Evolutionary conservation across 1,140 invertebrate species (phyloP).

Genomic region (Zaprionus africanus): DNA sequence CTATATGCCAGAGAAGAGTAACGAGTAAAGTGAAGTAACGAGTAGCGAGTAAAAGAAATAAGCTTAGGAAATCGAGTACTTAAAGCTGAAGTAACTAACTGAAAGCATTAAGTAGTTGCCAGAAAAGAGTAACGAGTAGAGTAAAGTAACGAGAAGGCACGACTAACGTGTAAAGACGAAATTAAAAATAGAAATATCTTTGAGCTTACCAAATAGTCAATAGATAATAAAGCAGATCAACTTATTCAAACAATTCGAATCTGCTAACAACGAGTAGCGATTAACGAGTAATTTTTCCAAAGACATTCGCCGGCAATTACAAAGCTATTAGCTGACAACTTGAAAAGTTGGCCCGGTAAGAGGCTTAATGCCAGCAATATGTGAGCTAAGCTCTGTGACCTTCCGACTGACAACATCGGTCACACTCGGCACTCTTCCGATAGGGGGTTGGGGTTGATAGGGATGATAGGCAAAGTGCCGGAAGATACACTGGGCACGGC

Average conservation of each 20-base stretch:
- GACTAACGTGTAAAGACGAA: neutral
- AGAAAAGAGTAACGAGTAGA: neutral
- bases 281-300: constrained; percentile 11
- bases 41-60: neutral
- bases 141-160: neutral
- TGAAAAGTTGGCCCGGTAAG: constrained; percentile 16
- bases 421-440: constrained; percentile 1
- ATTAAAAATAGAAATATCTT: too few relatives aligned
- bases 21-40: neutral
- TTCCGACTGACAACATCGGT: constrained; percentile 41
- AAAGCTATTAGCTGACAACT: constrained; percentile 34
- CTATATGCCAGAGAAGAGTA: neutral
- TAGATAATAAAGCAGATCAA: neutral
- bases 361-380: constrained; percentile 28
- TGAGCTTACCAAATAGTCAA: too few relatives aligned
- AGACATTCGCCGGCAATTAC: constrained; percentile 25
- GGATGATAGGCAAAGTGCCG: neutral
- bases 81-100: too few relatives aligned
- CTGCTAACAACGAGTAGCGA: neutral
- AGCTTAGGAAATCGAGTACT: too few relatives aligned
- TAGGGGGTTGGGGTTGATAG: neutral
- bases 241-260: neutral
- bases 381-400: constrained; percentile 30
- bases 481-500: constrained; percentile 18
- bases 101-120: too few relatives aligned